Base-by-base conservation (phyloP, 2,113 vertebrate genomes). In the Thamnophis sirtalis region DNA sequence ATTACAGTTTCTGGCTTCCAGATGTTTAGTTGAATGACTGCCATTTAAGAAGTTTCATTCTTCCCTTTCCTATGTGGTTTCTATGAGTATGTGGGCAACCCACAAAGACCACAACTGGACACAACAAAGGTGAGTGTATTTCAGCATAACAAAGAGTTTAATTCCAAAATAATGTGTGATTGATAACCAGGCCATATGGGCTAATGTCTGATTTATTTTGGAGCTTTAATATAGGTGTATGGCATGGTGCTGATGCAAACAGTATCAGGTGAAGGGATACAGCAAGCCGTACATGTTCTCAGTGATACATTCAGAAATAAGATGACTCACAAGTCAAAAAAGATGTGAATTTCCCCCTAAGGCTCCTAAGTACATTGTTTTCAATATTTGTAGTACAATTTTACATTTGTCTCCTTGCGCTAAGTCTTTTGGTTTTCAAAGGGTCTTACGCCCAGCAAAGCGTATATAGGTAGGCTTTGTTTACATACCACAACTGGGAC, bases 141-240 rank as follows among this genome's bases (percentile, higher is more conserved):
- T 88, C 26, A 43, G 55, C 43, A 8, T 56, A 22, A 33, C 80
- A 9, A 80, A 86, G 51, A 28, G 6, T 89, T 24, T 87, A 53
- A 89, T 89, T 58, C 53, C 55, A 15, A 86, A 91, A 86, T 91
- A 15, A 89, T 5, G 89, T 80, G 56, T 55, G 87, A 80, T 0
- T 55, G 90, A 80, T 0, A 0, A 86, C 68, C 48, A 87, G 6
- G 7, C 24, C 24, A 26, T 60, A 87, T 91, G 88, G 85, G 91
- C 4, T 94, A 94, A 90, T 0, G 1, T 88, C 7, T 1, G 11
- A 8, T 97, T 96, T 97, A 97, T 97, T 96, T 94, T 54, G 1
- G 93, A 92, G 68, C 38, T 89, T 92, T 33, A 53, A 80, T 15
- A 95, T 95, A 96, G 3, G 5, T 0, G 87, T 5, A 92, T 28